Percentiles rank a stretch among this genome's conserved stretches.
Evolutionary conservation across 2,888 invertebrate genomes (phyloP).

Genomic region (Rambutsinella grinnellia): DNA sequence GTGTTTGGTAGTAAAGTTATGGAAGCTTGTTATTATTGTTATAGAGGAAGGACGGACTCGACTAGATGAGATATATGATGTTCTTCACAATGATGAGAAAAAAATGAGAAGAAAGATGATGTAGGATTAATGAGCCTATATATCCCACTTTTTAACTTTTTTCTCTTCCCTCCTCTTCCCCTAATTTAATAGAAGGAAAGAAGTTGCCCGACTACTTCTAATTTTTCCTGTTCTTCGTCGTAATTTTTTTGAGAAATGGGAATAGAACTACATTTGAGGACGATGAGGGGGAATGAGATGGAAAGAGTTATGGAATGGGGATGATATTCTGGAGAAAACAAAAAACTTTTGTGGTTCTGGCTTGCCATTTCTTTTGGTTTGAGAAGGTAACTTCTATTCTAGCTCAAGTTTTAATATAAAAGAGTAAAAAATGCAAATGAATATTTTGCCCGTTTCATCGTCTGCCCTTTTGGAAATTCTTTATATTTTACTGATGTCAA

Average conservation of each 20-base stretch:
- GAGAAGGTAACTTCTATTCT: too few species aligned
- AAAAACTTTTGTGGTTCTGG: too few species aligned
- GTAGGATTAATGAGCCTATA: neutral
- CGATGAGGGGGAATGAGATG: neutral
- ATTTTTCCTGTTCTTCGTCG: neutral
- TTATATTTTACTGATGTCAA: too few species aligned
- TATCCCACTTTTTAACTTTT: constrained; percentile 6
- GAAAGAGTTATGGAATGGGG: too few species aligned
- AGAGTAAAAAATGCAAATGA: too few species aligned
- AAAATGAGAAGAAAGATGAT: neutral
- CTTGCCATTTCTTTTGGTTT: too few species aligned
- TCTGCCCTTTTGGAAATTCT: too few species aligned
- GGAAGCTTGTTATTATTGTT: neutral
- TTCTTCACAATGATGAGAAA: neutral
- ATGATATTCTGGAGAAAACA: too few species aligned
- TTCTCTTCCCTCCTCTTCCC: constrained; percentile 12
- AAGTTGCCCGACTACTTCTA: neutral
- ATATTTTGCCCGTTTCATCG: too few species aligned
- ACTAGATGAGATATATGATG: neutral
- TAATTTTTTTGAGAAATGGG: neutral
- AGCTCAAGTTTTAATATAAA: too few species aligned
- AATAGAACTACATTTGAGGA: too few species aligned
- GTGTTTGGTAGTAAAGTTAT: neutral
- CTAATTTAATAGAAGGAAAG: constrained; percentile 9
- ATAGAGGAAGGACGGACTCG: neutral